Percentiles rank a stretch among this genome's conserved stretches.
Evolutionary conservation across 2,888 invertebrate species (phyloP).

Genomic region (Oxystoma pomonae): DNA sequence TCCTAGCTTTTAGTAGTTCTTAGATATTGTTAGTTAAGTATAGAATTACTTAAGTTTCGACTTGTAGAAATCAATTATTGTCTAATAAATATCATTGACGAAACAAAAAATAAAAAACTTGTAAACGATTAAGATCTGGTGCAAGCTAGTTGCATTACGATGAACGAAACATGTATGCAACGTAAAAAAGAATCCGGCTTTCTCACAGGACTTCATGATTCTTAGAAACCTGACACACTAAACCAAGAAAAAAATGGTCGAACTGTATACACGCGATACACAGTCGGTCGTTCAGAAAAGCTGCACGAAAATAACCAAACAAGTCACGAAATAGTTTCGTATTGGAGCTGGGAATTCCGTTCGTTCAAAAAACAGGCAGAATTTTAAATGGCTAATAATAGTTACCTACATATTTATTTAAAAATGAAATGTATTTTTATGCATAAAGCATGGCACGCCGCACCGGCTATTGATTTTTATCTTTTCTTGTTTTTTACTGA

Average conservation of each 20-base stretch:
- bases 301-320: background rate
- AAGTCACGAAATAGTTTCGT: background rate
- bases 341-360: background rate
- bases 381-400: background rate
- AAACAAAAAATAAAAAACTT: too few species aligned
- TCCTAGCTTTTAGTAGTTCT: too few species aligned
- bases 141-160: background rate
- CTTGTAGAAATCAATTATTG: too few species aligned
- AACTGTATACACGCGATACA: constrained; percentile 47
- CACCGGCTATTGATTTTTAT: background rate
- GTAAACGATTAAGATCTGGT: too few species aligned
- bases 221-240: constrained; percentile 48
- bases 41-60: too few species aligned
- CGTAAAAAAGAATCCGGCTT: constrained; percentile 44
- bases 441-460: background rate
- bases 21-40: too few species aligned
- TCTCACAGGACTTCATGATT: constrained; percentile 48
- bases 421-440: background rate
- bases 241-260: constrained; percentile 47
- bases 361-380: background rate
- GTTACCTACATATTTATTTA: background rate
- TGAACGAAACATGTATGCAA: background rate
- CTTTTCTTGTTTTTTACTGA: background rate
- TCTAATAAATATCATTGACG: too few species aligned
- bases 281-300: constrained; percentile 12